These are phyloP conservation scores for Pipra filicauda DNA, from an alignment of 2,113 vertebrate species.

Conservation along the genomic window DNA sequence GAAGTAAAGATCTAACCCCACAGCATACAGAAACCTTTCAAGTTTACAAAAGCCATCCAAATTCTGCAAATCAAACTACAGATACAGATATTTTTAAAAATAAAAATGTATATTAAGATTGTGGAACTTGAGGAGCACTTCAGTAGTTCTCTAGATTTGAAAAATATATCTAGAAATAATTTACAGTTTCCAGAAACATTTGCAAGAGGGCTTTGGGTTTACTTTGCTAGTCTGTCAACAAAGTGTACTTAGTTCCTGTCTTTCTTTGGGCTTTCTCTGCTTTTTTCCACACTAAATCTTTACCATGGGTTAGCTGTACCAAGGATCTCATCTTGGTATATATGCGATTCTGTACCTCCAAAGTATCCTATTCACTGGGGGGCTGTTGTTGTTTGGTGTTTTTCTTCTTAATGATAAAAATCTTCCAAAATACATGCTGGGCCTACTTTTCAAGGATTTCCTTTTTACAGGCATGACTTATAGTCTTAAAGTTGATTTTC, in stretches of 20 bases:
- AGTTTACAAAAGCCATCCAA: background rate
- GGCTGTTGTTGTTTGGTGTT: accelerated
- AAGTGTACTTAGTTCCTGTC: background rate
- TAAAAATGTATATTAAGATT: background rate
- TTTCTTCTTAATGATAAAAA: background rate
- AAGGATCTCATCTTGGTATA: background rate
- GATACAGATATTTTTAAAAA: background rate
- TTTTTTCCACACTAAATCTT: background rate
- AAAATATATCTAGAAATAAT: background rate
- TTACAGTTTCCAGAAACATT: background rate
- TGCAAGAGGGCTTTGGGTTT: background rate
- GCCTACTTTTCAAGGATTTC: background rate
- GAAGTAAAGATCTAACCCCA: background rate
- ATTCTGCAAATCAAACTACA: background rate
- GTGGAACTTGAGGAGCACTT: background rate
- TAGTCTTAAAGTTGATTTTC: background rate
- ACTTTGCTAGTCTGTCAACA: background rate
- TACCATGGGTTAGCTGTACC: background rate
- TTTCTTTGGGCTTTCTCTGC: background rate
- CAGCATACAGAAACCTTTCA: background rate
- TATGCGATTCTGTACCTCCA: background rate
- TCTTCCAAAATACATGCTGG: background rate
- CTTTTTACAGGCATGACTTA: background rate
- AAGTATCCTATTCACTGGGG: background rate
- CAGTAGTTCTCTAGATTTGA: background rate